Base-by-base conservation (phyloP, 2,888 invertebrate species). In the Quadroppia sp. region DNA sequence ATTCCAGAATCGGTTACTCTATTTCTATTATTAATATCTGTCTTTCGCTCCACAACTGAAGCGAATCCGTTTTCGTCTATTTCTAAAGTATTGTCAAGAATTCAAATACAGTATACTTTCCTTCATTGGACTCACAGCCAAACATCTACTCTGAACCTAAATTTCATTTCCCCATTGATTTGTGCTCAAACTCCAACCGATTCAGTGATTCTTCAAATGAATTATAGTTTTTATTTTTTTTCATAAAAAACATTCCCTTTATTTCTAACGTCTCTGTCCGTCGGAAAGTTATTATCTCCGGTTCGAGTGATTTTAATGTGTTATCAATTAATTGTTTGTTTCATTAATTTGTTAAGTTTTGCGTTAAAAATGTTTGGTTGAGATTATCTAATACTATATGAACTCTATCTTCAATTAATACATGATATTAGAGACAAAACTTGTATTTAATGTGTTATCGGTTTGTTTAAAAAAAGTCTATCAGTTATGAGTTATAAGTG, bases 61-160 rank as follows among this genome's bases (percentile, higher is more conserved):
- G 61, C 61, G 61, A 64, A 64, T 64, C 61, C n/a, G 36, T n/a
- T 64, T 64, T 36, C 61, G 20, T 64, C 36, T 64, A 56, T 56
- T 56, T 56, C 56, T 56, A 56, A 15, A 28, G 28, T 56, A 56
- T 56, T 56, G 13, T 56, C 45, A 17, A 45, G 45, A 9, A 45
- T 15, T 56, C 56, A 56, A 56, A 56, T 56, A 53, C 28, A n/a
- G n/a, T n/a, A n/a, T 56, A 28, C 15, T 56, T 28, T 56, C 56
- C 28, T 56, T 56, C 56, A 56, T 28, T 56, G 56, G 56, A 23
- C 56, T 56, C 28, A 56, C 11, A 56, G 11, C 11, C 28, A 56
- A 30, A 20, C 28, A 11, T 23, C 56, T 28, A 13, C 56, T 56
- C 28, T 20, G 15, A 30, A 28, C 13, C 56, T 28, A 6, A 56